Evolutionary conservation across 2,797 vertebrate genomes (phyloP).

Genomic region (Petrocephalus sullivani): DNA sequence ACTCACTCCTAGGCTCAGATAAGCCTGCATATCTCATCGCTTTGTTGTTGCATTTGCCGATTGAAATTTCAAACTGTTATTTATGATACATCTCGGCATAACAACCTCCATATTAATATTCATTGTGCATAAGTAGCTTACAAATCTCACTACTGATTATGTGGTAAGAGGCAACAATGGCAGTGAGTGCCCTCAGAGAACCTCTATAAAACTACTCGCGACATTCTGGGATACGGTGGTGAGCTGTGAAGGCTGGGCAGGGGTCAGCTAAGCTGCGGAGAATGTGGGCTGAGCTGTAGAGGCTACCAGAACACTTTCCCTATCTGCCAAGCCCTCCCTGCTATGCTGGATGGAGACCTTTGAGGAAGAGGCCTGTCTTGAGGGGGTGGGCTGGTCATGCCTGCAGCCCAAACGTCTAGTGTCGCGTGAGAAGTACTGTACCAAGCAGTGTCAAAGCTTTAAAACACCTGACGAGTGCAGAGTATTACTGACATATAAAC

Average conservation of each 20-base stretch:
- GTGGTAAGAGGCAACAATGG: neutral
- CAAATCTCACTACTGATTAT: neutral
- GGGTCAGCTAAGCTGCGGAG: neutral
- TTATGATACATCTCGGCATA: neutral
- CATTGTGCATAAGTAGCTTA: slow-evolving; percentile 3
- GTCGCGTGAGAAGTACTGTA: neutral
- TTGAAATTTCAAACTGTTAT: slow-evolving; percentile 5
- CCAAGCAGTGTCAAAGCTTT: neutral
- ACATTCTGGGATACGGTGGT: neutral
- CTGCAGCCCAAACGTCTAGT: neutral
- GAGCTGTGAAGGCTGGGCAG: neutral
- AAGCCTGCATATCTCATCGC: neutral
- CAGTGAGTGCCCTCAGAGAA: neutral
- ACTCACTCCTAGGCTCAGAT: neutral
- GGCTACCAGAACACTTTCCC: neutral
- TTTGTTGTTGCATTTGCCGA: neutral
- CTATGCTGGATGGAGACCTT: neutral
- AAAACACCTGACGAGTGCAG: neutral
- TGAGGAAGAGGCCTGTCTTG: neutral
- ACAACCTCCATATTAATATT: slow-evolving; percentile 5
- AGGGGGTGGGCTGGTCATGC: neutral
- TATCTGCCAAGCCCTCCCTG: neutral
- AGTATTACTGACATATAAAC: neutral
- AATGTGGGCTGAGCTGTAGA: neutral
- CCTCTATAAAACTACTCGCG: neutral